Conservation (phyloP, 2,888 invertebrate species). For the Nephrotoma flavescens region DNA sequence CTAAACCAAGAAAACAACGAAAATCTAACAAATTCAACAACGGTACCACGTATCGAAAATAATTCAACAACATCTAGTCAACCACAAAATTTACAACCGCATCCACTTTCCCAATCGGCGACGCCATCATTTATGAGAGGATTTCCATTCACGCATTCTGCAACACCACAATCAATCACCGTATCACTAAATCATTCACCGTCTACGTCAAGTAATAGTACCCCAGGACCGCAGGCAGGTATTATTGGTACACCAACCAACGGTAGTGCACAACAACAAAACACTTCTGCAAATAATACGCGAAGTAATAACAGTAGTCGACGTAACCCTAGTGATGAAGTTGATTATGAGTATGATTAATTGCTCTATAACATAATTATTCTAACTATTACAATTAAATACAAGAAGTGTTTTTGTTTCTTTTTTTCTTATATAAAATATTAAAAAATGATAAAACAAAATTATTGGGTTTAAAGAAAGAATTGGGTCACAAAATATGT, state of each 20-base stretch:
- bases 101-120: constrained; percentile 10
- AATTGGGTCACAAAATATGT: not conserved
- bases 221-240: not conserved
- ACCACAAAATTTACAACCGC: constrained; percentile 3
- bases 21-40: constrained; percentile 4
- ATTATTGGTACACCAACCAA: not conserved
- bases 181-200: not conserved
- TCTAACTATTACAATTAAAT: not conserved
- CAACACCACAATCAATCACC: not conserved
- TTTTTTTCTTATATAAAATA: not conserved
- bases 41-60: not conserved
- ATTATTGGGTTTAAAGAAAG: not conserved
- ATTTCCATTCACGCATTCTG: constrained; percentile 8
- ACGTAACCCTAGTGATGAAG: constrained; percentile 17
- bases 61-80: constrained; percentile 10
- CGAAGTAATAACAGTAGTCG: not conserved
- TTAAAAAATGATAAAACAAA: not conserved
- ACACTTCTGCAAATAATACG: not conserved
- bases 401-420: not conserved
- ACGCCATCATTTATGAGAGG: constrained; percentile 10
- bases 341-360: constrained; percentile 22
- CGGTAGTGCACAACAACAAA: constrained; percentile 2
- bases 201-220: not conserved
- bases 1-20: constrained; percentile 1
- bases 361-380: not conserved